Evolutionary conservation across 2,113 vertebrate species (phyloP), one percentile per base, ranked within the genome.

Genomic region (Microcebus tavaratra): DNA sequence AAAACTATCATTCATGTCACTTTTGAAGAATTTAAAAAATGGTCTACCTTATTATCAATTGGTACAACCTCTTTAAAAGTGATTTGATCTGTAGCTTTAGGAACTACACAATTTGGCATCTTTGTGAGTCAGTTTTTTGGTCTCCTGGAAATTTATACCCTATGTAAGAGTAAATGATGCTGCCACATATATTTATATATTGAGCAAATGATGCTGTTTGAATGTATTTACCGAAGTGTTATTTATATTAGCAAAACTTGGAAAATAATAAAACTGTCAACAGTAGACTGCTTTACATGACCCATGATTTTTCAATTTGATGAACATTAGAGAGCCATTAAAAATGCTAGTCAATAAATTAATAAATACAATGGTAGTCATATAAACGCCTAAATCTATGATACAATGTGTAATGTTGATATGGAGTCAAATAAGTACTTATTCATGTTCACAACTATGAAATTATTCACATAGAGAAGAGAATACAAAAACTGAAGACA

Each of bases 1-100:
- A 57, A 90, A 80, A 72, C 50, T 70, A 80, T 9, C 15, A 59
- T 61, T 6, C 18, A 18, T 83, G 23, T 81, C 36, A 65, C 20
- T 85, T 85, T 36, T 59, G 36, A 91, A 76, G 13, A 72, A 53
- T 73, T 95, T 83, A 55, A 93, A 94, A n/a, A 67, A 50, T 59
- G 14, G 0, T n/a, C 39, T 72, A 42, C 6, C 4, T 92, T 92
- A 73, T 79, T 27, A 70, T 73, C 27, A 91, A n/a, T 67, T 57
- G 4, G 57, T 45, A 91, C 5, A 80, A 82, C 2, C 25, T 84
- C 34, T 87, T 91, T 31, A 45, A 91, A 78, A 78, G 29, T 59
- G 88, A 86, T 53, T 88, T 91, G 25, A 53, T 91, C 55, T 75
- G 23, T 55, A 27, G 25, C 53, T 45, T 88, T 48, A 59, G 4